Evolutionary conservation across 1,140 invertebrate genomes (phyloP), one percentile per base, ranked within the genome.

Genomic region (Micrasema longulum): DNA sequence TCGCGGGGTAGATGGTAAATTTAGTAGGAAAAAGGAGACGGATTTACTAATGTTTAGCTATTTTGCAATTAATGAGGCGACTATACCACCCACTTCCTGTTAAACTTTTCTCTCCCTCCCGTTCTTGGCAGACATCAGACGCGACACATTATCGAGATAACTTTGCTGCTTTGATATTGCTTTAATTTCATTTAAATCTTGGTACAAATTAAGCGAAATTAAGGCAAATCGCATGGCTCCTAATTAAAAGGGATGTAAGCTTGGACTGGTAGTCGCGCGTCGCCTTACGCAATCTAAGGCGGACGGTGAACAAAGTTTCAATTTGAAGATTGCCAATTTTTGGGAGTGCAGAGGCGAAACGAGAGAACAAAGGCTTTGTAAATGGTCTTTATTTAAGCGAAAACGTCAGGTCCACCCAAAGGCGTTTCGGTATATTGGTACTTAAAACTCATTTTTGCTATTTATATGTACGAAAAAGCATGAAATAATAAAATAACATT

Each of bases 141-240:
- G 72, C 72, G 72, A 74, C 72, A 74, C 72, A 74, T 74, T 74
- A 74, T 74, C 72, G 72, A 69, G 72, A 70, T 71, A 60, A 48
- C 72, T 74, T 50, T 60, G 47, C 60, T 50, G 69, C 60, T 65
- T 65, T 65, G 73, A 72, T 66, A 72, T 75, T 71, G 69, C 73
- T 52, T 75, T 75, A 75, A 75, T 69, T 75, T 72, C 69, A 64
- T 65, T 69, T 75, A 75, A 75, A 72, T 75, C 70, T 72, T 68
- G 35, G 66, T 75, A 75, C 69, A 72, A 75, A 72, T 75, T 75
- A 72, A 66, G 66, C 53, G 73, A 75, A 75, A 75, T 75, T 75
- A 75, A 75, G 55, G 73, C 73, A 68, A 74, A 71, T 68, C 60
- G 72, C 67, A 64, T 10, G 62, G 64, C 48, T 57, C 55, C 52